Evolutionary conservation across 2,888 invertebrate genomes (phyloP).

Genomic region (Chironomus riparius): DNA sequence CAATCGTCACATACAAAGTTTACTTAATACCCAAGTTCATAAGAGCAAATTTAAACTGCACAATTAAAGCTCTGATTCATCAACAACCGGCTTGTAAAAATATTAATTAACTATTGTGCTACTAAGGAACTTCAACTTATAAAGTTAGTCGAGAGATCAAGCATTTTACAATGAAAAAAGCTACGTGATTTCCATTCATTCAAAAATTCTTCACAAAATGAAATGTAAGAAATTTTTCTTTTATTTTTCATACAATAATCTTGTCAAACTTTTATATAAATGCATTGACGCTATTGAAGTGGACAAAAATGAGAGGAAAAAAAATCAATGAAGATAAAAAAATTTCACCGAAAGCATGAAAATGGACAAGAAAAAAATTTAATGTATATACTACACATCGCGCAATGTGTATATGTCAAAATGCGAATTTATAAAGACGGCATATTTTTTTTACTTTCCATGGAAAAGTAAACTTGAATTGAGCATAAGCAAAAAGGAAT

Average conservation of each 20-base stretch:
- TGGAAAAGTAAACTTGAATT: conserved; percentile 2
- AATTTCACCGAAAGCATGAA: conserved; percentile 16
- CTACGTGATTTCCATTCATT: too few relatives aligned
- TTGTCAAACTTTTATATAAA: neutral
- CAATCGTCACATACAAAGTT: too few relatives aligned
- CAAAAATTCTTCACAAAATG: too few relatives aligned
- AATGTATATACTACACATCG: neutral
- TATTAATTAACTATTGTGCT: too few relatives aligned
- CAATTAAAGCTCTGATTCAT: too few relatives aligned
- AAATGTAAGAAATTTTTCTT: neutral
- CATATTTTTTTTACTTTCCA: conserved; percentile 1
- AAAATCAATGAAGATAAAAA: neutral
- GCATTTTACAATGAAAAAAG: too few relatives aligned
- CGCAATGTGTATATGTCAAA: neutral
- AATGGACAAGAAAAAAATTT: neutral
- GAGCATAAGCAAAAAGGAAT: conserved; percentile 13
- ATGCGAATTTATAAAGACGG: neutral
- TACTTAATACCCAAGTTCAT: too few relatives aligned
- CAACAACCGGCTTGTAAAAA: too few relatives aligned
- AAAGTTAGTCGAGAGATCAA: too few relatives aligned
- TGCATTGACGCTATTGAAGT: neutral
- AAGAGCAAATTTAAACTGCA: too few relatives aligned
- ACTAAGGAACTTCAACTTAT: too few relatives aligned
- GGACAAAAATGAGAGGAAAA: neutral
- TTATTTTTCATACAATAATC: neutral